Evolutionary conservation across 2,797 vertebrate genomes (phyloP), one percentile per base, ranked within the genome.

Genomic region (Micromesistius poutassou): DNA sequence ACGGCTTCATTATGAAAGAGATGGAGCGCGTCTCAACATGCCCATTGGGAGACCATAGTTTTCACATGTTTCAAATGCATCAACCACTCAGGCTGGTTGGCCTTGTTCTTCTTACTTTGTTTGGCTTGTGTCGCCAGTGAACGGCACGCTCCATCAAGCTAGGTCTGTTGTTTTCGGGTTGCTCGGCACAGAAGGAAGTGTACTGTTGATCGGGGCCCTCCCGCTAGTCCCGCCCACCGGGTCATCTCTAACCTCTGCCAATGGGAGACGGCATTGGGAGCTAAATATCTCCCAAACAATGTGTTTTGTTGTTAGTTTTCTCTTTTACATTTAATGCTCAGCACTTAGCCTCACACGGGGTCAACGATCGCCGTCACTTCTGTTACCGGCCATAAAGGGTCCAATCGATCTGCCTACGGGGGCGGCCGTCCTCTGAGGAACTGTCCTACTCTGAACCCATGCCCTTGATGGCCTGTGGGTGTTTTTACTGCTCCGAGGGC

Each of bases 231-330:
- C 25, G 16, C 71, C 30, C 74, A 71, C 76, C 25, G 22, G 22
- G 76, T 83, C 9, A 28, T 68, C 83, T 85, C 82, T 76, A 62
- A 78, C 74, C 78, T 84, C 74, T 78, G 76, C 75, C 46, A 79
- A 36, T 78, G 30, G 66, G 77, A 83, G 79, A 77, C 78, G 36
- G 78, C 79, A 72, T 81, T 81, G 86, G 84, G 87, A 90, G 88
- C 88, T 88, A 85, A 83, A 25, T 79, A 33, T 22, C 73, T 9
- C 55, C 36, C 73, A 79, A 42, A 73, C 55, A 68, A n/a, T 25
- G 16, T 80, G 13, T 79, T 9, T 38, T 79, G 80, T 76, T 78
- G 70, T 74, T 77, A 72, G 71, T 72, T 73, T 78, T 75, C 74
- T 77, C 74, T 55, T 82, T 46, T 84, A 33, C 13, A 50, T 79